Evolutionary conservation across 2,113 vertebrate genomes (phyloP), one percentile per base, ranked within the genome.

Genomic region (Ovis aries): DNA sequence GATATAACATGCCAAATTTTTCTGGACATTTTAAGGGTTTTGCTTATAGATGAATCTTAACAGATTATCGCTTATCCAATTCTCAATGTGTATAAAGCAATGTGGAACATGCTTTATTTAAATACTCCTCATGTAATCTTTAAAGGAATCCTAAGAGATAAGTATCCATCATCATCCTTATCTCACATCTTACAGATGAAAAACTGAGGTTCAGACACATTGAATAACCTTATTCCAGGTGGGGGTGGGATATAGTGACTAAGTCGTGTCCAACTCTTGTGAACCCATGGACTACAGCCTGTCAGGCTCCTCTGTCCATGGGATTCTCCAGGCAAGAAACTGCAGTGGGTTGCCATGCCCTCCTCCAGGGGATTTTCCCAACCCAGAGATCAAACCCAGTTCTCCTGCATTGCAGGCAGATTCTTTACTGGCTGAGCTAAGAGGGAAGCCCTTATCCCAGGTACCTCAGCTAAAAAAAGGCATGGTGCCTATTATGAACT

Each of bases 151-250:
- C 31, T 90, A 74, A 59, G 6, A 91, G 17, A 40, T 91, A 92
- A 1, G 27, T 81, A 85, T 48, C 15, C 52, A 96, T 85, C 52
- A 74, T 85, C 53, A 88, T 88, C 33, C 21, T 92, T 25, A 94
- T 96, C 60, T 95, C 27, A 88, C 27, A 90, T 81, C 84, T 95
- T 88, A 67, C 15, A 92, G 90, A 95, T 62, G 43, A 93, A 13
- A 31, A 91, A 60, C 14, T 81, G 23, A 96, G 19, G 12, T 91
- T 95, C 60, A 95, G 67, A 97, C 17, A 95, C 5, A 33, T 55
- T 13, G 94, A 95, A 88, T 83, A 71, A 96, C 15, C 33, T 67
- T 67, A 67, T 36, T 67, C 64, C 64, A 67, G 64, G 33, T 36
- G 64, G 64, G 17, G 36, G 33, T 67, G 64, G 64, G 64, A n/a